Base-by-base conservation (phyloP, 2,797 vertebrate genomes). In the Peromyscus melanophrys region DNA sequence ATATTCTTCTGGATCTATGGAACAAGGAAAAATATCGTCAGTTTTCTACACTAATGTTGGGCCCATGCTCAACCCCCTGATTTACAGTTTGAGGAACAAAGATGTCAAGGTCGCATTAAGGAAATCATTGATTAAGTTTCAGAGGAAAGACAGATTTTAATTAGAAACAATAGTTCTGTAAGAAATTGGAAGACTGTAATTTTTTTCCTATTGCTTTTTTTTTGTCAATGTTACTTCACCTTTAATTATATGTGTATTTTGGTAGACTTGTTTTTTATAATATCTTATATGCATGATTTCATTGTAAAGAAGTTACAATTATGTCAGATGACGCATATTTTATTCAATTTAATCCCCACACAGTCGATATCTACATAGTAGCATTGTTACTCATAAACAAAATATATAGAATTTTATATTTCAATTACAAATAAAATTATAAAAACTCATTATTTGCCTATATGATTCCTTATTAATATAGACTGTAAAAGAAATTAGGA, bases 21-120 rank as follows among this genome's bases (percentile, higher is more conserved):
- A 97, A 1, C 57, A 90, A 63, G 90, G 97, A 8, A 97, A 97
- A 88, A 3, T 97, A 84, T 95, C 92, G 84, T 97, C 97, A 40
- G 76, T 97, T 46, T 97, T 97, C 4, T 97, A 93, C n/a, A 98
- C 94, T 27, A 96, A 96, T 61, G 31, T 98, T 31, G 88, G 16
- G 0, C 94, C 97, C 14, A 95, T 97, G 97, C 90, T 97, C 9
- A 97, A 95, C 29, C 96, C 97, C 21, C 13, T 97, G 23, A 96
- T 97, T n/a, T 97, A 97, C 5, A 96, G 97, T 86, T 92, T 97
- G 52, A 90, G 92, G 8, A 97, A 97, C 31, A 98, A 95, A 3
- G 94, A 96, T 84, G 71, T 96, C 6, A 96, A 89, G 63, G 29
- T 94, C 31, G 83, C 89, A 10, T 6, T 96, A 49, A 77, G 6